Conservation (phyloP, 2,113 vertebrate genomes). For the Bothrops jararaca region DNA sequence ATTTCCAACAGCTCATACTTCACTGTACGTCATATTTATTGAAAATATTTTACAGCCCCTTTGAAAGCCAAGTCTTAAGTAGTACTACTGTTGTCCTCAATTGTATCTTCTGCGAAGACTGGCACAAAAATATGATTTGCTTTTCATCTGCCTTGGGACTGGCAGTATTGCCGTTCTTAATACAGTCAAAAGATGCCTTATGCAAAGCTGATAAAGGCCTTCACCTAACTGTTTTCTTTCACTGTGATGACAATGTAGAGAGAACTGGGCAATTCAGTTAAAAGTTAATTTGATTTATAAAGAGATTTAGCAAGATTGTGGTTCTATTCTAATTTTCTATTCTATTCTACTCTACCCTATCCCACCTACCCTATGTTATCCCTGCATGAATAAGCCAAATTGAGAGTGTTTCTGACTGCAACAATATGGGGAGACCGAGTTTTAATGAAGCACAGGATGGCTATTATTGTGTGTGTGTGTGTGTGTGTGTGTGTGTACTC, state of each 20-base stretch:
- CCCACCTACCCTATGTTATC: too few species aligned
- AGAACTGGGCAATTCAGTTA: not conserved
- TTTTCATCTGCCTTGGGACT: not conserved
- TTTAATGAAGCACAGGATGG: not conserved
- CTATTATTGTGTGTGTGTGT: too few species aligned
- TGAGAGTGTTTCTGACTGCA: not conserved
- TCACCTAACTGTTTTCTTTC: not conserved
- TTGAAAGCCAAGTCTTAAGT: not conserved
- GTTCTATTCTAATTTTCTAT: not conserved
- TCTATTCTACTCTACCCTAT: not conserved
- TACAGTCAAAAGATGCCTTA: not conserved
- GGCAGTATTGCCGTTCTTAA: not conserved
- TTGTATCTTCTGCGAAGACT: not conserved
- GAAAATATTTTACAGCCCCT: not conserved
- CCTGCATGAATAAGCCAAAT: not conserved
- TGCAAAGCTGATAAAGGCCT: not conserved
- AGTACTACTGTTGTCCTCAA: not conserved
- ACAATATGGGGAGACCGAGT: not conserved
- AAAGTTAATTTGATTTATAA: not conserved
- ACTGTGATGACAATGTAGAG: not conserved
- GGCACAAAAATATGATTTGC: not conserved
- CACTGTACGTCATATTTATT: too few species aligned
- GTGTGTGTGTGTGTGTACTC: too few species aligned
- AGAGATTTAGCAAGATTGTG: not conserved
- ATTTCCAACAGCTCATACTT: not conserved